phyloP scores from a whole-genome alignment of 2,888 invertebrate species.

The Caenorhabditis parvicauda region DNA sequence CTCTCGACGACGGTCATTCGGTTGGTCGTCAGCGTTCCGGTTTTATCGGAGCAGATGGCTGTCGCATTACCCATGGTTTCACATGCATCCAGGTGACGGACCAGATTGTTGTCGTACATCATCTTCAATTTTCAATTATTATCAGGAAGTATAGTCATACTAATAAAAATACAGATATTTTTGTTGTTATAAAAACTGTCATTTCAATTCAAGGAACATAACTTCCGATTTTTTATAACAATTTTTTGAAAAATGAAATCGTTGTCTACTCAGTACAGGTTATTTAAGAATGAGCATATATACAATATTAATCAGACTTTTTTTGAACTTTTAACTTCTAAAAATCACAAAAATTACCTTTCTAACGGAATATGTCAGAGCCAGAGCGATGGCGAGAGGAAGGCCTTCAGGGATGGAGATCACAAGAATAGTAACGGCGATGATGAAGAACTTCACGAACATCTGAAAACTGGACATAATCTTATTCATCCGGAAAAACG shows the following conservation, averaged over 20 bases:
- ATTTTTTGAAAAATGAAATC: no score
- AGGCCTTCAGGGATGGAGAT: constrained; percentile 98
- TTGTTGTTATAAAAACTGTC: no score
- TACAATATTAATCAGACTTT: no score
- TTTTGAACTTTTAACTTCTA: no score
- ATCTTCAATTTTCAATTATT: constrained; percentile 54
- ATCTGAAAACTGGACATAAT: constrained; percentile 61
- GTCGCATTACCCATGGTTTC: constrained; percentile 70
- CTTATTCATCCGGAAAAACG: constrained; percentile 66
- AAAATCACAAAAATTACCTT: constrained; percentile 69
- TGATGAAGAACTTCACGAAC: constrained; percentile 93
- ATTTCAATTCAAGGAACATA: no score
- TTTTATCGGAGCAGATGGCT: constrained; percentile 68
- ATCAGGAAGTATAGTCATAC: not conserved
- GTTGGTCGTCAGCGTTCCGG: constrained; percentile 68
- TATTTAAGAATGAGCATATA: no score
- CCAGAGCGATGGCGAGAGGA: constrained; percentile 93
- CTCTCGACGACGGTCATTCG: constrained; percentile 71
- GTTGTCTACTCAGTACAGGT: no score
- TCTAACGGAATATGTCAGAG: constrained; percentile 93
- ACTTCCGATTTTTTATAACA: no score
- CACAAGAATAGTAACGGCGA: constrained; percentile 97
- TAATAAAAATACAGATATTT: no score
- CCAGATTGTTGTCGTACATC: constrained; percentile 68
- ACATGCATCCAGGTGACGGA: constrained; percentile 68